These are phyloP conservation scores for Elgonia sp. DNA, from an alignment of 2,888 invertebrate genomes.

Conservation along the genomic window DNA sequence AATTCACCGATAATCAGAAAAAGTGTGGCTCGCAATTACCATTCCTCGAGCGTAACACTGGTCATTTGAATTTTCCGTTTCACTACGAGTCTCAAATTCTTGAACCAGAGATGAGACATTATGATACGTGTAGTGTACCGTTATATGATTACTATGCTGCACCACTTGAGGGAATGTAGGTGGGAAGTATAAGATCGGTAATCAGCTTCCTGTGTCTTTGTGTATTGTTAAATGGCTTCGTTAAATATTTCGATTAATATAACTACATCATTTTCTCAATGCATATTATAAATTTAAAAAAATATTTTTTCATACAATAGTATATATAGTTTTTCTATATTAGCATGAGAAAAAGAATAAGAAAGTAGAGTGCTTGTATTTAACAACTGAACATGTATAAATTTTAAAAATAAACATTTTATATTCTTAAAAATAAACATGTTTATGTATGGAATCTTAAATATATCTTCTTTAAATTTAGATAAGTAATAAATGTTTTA, in stretches of 20 bases:
- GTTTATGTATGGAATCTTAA: too few species aligned
- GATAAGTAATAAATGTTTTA: conserved; percentile 25
- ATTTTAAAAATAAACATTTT: too few species aligned
- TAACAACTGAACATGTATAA: too few species aligned
- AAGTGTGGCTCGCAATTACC: conserved; percentile 55
- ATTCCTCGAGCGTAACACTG: conserved; percentile 58
- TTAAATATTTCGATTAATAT: conserved; percentile 14
- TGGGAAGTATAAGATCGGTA: conserved; percentile 80
- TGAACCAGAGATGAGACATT: conserved; percentile 79
- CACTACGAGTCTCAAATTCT: conserved; percentile 68
- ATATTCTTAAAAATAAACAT: too few species aligned
- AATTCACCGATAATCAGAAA: conserved; percentile 58
- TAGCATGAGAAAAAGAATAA: too few species aligned
- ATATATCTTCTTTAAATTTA: neutral
- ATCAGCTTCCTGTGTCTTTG: conserved; percentile 73
- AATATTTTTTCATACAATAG: too few species aligned
- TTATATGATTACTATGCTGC: conserved; percentile 85
- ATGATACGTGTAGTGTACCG: conserved; percentile 83
- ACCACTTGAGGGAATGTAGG: conserved; percentile 83
- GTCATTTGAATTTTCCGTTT: conserved; percentile 61
- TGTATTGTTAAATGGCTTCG: conserved; percentile 66
- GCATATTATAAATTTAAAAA: too few species aligned
- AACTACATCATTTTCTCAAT: too few species aligned
- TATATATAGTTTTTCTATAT: too few species aligned
- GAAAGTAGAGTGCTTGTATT: too few species aligned